These are phyloP conservation scores for Lochmaea crataegi DNA, from an alignment of 2,888 invertebrate species.

Conservation along the genomic window DNA sequence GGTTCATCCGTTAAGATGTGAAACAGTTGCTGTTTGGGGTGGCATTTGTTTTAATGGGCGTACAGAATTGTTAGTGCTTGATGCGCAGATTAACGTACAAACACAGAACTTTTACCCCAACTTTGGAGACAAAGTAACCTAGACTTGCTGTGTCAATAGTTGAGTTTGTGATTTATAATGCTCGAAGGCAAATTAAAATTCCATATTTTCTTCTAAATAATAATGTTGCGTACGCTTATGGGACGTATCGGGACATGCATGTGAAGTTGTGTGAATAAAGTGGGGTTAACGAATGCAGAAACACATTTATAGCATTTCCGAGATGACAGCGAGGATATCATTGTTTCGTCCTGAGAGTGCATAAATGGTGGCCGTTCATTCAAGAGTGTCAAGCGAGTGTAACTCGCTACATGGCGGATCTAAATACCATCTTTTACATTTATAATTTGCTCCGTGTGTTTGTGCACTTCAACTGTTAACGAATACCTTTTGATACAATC, in stretches of 20 bases:
- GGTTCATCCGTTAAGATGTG: no score
- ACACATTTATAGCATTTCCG: conserved; percentile 24
- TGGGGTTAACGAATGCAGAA: conserved; percentile 25
- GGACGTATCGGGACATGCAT: conserved; percentile 3
- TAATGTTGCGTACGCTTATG: neutral
- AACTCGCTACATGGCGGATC: conserved; percentile 16
- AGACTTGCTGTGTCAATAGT: no score
- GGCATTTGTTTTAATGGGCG: no score
- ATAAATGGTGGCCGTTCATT: conserved; percentile 27
- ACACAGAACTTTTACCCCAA: no score
- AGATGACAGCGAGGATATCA: conserved; percentile 29
- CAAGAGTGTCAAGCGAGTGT: conserved; percentile 29
- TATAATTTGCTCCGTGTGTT: conserved; percentile 29
- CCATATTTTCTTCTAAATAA: no score
- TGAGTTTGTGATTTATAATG: no score
- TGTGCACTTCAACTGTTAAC: conserved; percentile 24
- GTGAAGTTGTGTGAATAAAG: conserved; percentile 19
- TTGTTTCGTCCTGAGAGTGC: conserved; percentile 20
- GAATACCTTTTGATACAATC: conserved; percentile 13
- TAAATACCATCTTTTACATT: conserved; percentile 31
- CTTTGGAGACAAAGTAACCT: no score
- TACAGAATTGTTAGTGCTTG: no score
- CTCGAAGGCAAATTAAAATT: no score
- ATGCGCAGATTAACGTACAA: no score
- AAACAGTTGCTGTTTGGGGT: no score